phyloP scores from a whole-genome alignment of 2,797 vertebrate genomes.

The Oreortyx pictus region DNA sequence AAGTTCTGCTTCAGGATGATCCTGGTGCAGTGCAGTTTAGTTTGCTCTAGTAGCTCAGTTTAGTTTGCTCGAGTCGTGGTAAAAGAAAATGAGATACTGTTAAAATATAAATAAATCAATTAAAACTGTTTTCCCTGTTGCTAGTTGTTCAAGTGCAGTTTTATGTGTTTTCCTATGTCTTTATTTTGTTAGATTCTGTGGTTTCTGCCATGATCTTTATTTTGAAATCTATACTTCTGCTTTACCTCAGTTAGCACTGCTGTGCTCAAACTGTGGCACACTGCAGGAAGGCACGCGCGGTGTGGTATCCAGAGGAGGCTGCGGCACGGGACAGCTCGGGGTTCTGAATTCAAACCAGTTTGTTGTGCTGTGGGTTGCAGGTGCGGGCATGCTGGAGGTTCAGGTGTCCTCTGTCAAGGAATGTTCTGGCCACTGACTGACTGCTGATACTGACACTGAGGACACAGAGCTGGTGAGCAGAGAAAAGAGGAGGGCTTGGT shows the following conservation, averaged over 20 bases:
- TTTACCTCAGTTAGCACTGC: not conserved
- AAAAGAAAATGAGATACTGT: not conserved
- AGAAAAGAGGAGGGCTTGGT: not conserved
- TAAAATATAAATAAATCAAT: not conserved
- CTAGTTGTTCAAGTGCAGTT: not conserved
- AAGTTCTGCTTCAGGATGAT: not conserved
- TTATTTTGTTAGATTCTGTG: not conserved
- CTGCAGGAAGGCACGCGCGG: fast-evolving
- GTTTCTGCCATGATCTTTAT: not conserved
- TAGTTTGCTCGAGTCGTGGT: not conserved
- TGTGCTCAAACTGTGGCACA: not conserved
- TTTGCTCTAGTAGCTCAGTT: not conserved
- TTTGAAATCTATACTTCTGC: not conserved
- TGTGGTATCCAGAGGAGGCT: not conserved
- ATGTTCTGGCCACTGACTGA: not conserved
- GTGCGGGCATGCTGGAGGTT: not conserved
- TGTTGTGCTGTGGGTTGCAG: fast-evolving
- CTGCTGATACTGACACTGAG: not conserved
- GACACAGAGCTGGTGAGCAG: fast-evolving
- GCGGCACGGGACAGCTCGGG: not conserved
- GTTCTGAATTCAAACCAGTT: not conserved
- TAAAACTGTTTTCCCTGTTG: not conserved
- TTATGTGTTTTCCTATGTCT: not conserved
- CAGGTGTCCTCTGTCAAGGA: not conserved
- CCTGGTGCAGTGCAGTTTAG: not conserved